Conservation (phyloP, 2,113 vertebrate genomes). For the Brachyhypopomus occidentalis region DNA sequence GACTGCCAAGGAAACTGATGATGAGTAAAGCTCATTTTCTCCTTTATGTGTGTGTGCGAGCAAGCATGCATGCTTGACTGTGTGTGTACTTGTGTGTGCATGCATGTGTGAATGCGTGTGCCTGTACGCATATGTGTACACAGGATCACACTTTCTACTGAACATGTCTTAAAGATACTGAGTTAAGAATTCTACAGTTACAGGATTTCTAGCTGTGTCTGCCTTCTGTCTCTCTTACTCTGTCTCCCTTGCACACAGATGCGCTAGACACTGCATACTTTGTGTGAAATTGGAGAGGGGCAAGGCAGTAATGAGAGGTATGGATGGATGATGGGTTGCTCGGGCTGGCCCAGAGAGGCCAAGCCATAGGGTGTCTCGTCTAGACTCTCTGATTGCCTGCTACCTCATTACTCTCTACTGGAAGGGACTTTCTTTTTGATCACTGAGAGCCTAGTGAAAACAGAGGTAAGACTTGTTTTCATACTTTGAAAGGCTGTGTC, state of each 20-base stretch:
- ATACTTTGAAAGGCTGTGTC: not conserved
- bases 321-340: slow-evolving; percentile 41
- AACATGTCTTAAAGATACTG: not conserved
- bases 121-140: not conserved
- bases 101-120: not conserved
- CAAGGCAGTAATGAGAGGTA: slow-evolving; percentile 39
- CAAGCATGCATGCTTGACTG: not conserved
- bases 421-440: slow-evolving; percentile 9
- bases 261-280: slow-evolving; percentile 24
- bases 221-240: not conserved
- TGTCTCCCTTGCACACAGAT: not conserved
- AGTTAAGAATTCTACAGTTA: slow-evolving; percentile 29
- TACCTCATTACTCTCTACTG: slow-evolving; percentile 17
- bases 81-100: slow-evolving; percentile 6
- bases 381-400: not conserved
- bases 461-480: slow-evolving; percentile 32
- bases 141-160: not conserved
- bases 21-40: slow-evolving; percentile 39
- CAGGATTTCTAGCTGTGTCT: slow-evolving; percentile 31
- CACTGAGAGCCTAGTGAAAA: not conserved
- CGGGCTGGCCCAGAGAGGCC: not conserved
- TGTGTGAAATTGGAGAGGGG: slow-evolving; percentile 44
- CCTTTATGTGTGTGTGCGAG: slow-evolving; percentile 2
- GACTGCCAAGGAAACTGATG: slow-evolving; percentile 35
- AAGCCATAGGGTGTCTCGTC: slow-evolving; percentile 36